These are phyloP conservation scores for Setophaga petechia DNA, from an alignment of 2,113 vertebrate genomes.

Conservation along the genomic window DNA sequence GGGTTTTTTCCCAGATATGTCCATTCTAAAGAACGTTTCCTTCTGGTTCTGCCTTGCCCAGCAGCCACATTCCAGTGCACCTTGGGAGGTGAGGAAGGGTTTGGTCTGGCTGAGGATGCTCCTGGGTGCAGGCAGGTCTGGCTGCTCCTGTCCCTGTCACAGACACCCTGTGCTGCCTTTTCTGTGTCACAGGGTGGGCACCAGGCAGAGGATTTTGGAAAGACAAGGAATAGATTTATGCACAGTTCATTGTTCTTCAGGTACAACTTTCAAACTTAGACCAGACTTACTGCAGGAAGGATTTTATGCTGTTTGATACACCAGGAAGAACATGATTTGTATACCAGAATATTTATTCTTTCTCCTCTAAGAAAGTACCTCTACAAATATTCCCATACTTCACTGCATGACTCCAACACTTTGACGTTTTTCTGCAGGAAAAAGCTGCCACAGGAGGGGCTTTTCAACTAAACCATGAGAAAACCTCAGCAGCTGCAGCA, in stretches of 20 bases:
- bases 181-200: background rate
- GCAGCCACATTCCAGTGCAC: background rate
- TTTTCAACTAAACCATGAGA: background rate
- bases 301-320: background rate
- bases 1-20: background rate
- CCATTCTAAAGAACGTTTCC: background rate
- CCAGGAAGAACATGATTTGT: background rate
- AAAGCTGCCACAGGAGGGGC: background rate
- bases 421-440: background rate
- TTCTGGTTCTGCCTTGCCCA: background rate
- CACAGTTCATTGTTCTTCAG: background rate
- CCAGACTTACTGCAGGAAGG: background rate
- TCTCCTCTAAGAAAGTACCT: background rate
- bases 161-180: background rate
- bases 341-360: background rate
- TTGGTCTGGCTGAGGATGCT: background rate
- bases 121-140: background rate
- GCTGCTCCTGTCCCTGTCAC: background rate
- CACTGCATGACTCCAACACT: background rate
- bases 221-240: background rate
- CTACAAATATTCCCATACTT: background rate
- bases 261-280: background rate
- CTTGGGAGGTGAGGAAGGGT: background rate
- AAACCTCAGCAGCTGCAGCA: background rate
- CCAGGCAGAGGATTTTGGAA: background rate